phyloP scores from a whole-genome alignment of 2,888 invertebrate species.

The Trypoxylon attenuatum region DNA sequence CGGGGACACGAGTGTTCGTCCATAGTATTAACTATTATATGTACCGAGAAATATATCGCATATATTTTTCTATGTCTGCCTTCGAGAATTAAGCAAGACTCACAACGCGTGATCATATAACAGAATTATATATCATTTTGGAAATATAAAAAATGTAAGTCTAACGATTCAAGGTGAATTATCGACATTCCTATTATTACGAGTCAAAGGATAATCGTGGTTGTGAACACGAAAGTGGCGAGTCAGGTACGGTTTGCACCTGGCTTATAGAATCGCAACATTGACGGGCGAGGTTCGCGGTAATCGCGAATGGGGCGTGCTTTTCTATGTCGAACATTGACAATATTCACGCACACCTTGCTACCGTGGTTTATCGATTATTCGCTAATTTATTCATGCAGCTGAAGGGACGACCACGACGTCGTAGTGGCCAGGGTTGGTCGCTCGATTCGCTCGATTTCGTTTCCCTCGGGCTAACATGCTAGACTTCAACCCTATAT shows the following conservation, averaged over 20 bases:
- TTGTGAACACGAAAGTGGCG: too few relatives aligned
- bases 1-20: not conserved
- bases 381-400: slow-evolving; percentile 70
- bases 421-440: slow-evolving; percentile 52
- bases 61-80: slow-evolving; percentile 41
- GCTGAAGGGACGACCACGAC: slow-evolving; percentile 50
- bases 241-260: too few relatives aligned
- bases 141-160: not conserved
- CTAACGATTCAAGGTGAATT: not conserved
- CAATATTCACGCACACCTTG: slow-evolving; percentile 22
- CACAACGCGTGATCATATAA: too few relatives aligned
- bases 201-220: not conserved
- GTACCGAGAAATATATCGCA: slow-evolving; percentile 4
- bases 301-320: not conserved
- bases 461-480: slow-evolving; percentile 30
- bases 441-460: slow-evolving; percentile 53
- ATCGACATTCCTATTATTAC: not conserved
- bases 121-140: not conserved
- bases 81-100: too few relatives aligned
- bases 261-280: too few relatives aligned
- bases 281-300: not conserved
- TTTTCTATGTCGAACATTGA: slow-evolving; percentile 2
- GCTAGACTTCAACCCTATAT: slow-evolving; percentile 37
- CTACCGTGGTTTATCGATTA: slow-evolving; percentile 63
- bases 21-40: slow-evolving; percentile 16